Base-by-base conservation (phyloP, 2,888 invertebrate genomes). In the Monoplex corrugatus region DNA sequence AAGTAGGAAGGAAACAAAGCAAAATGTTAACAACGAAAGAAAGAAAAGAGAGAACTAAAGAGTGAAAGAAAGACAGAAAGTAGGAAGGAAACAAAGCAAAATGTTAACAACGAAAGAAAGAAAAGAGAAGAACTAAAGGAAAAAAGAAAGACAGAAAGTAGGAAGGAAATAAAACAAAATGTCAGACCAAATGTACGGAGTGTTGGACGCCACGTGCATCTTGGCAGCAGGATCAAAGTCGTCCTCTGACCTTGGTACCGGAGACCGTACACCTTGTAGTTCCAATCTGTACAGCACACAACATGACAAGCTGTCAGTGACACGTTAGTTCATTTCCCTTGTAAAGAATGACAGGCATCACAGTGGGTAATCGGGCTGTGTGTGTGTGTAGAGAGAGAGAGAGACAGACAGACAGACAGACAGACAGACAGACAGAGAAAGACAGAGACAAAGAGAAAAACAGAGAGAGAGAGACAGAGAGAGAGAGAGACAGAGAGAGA, bases 151-250 rank as follows among this genome's bases (percentile, higher is more conserved):
- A n/a, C n/a, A n/a, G n/a, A n/a, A n/a, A n/a, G n/a, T n/a, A n/a
- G n/a, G n/a, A n/a, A n/a, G n/a, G n/a, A n/a, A n/a, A n/a, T n/a
- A n/a, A n/a, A n/a, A n/a, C n/a, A n/a, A n/a, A n/a, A 68, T 68
- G 13, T 2, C 40, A 43, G 90, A 95, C 95, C 94, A 93, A 63
- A 94, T 93, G 89, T 94, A 95, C 2, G 94, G 94, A 2, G 93
- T 89, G 44, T 93, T 94, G 13, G 93, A 90, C 16, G 93, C 92
- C 57, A 95, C 92, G 90, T 95, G 95, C 89, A 92, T 95, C 84
- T 95, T 95, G 16, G 95, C 93, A 3, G 94, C 95, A 0, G 95
- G 94, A 86, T 95, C 95, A 90, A 95, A 95, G 84, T 95, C 94
- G 0, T 91, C 82, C 72, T 93, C 94, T 57, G 93, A 92, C 85